These are phyloP conservation scores for Penelope pileata DNA, from an alignment of 2,113 vertebrate species.

Conservation along the genomic window DNA sequence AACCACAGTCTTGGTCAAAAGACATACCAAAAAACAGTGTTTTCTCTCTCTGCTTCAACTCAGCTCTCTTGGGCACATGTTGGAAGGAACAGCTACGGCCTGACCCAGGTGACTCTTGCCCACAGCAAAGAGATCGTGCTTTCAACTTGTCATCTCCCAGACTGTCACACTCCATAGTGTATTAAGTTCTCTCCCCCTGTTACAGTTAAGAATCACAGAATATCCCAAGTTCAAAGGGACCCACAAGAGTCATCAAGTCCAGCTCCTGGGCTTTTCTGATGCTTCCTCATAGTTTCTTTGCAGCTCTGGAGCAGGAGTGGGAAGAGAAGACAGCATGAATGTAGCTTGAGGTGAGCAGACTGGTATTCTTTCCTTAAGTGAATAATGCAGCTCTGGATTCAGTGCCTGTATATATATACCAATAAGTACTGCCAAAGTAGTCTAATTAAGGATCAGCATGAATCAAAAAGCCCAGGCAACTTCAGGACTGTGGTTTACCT, in stretches of 20 bases:
- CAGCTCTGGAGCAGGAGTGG: not conserved
- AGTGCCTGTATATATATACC: not conserved
- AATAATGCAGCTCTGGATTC: not conserved
- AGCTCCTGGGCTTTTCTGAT: not conserved
- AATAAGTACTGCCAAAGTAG: not conserved
- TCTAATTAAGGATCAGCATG: not conserved
- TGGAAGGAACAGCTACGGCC: not conserved
- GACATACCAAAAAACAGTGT: not conserved
- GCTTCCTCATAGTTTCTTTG: not conserved
- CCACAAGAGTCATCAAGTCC: too few relatives aligned
- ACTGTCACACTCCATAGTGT: not conserved
- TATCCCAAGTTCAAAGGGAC: too few relatives aligned
- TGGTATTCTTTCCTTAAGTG: not conserved
- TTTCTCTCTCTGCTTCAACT: not conserved
- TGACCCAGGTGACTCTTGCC: not conserved
- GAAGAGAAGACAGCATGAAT: not conserved
- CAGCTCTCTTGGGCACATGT: not conserved
- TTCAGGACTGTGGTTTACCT: not conserved
- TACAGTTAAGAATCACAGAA: too few relatives aligned
- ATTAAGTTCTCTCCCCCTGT: not conserved
- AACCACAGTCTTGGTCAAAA: not conserved
- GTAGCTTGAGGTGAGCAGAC: not conserved
- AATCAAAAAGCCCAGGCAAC: not conserved
- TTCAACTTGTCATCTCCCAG: not conserved
- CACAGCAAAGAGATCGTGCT: not conserved